phyloP scores from a whole-genome alignment of 1,140 invertebrate genomes.

The Danaus melanippus region DNA sequence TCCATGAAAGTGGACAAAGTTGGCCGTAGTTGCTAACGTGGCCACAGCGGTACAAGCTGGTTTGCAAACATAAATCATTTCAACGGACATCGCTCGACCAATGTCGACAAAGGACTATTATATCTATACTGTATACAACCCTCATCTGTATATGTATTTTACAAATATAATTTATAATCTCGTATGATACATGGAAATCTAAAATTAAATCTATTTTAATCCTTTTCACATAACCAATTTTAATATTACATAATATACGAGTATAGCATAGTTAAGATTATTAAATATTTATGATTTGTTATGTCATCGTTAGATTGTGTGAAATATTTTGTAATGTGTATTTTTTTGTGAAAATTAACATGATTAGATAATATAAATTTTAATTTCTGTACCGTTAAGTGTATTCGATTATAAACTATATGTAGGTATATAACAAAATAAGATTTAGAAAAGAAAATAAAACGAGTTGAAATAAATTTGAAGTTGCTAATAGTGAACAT shows the following conservation, averaged over 20 bases:
- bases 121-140: conserved; percentile 22
- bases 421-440: too few relatives aligned
- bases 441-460: background rate
- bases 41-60: conserved; percentile 22
- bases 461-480: conserved; percentile 5
- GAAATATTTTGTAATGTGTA: too few relatives aligned
- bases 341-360: too few relatives aligned
- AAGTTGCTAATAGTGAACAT: background rate
- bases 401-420: too few relatives aligned
- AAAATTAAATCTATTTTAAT: too few relatives aligned
- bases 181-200: conserved; percentile 2
- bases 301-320: too few relatives aligned
- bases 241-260: too few relatives aligned
- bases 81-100: conserved; percentile 28
- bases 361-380: too few relatives aligned
- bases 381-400: too few relatives aligned
- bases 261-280: too few relatives aligned
- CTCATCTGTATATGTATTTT: conserved; percentile 20
- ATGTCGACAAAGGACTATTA: conserved; percentile 30
- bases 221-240: too few relatives aligned
- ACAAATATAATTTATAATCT: conserved; percentile 31
- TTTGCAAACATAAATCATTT: conserved; percentile 33
- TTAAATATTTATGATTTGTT: too few relatives aligned
- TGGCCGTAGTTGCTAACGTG: conserved; percentile 20
- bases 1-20: conserved; percentile 20